phyloP scores from a whole-genome alignment of 2,113 vertebrate genomes.

The Genyomyrus donnyi region DNA sequence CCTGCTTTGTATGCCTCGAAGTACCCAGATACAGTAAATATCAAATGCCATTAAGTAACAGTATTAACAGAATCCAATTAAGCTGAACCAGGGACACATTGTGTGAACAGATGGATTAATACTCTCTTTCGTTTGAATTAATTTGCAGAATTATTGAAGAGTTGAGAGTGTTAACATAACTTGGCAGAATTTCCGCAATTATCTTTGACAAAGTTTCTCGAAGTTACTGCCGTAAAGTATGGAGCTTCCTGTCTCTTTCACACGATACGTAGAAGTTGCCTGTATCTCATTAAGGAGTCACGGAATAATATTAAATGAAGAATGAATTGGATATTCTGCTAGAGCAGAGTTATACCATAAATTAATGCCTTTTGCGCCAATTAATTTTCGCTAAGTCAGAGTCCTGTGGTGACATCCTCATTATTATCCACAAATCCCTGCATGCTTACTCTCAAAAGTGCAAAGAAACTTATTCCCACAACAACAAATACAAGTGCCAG shows the following conservation, averaged over 20 bases:
- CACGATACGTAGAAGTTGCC: neutral
- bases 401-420: neutral
- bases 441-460: neutral
- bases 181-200: neutral
- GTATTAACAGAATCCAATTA: conserved; percentile 51
- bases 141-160: conserved; percentile 34
- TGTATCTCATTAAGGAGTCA: neutral
- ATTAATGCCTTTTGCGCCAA: neutral
- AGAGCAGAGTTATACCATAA: neutral
- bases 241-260: neutral
- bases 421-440: neutral
- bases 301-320: neutral
- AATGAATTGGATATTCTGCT: neutral
- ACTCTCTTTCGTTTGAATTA: conserved; percentile 25
- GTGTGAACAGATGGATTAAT: conserved; percentile 33
- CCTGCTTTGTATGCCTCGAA: conserved; percentile 12
- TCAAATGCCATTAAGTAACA: conserved; percentile 41
- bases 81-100: conserved; percentile 31
- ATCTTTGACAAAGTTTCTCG: neutral
- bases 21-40: conserved; percentile 21
- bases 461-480: neutral
- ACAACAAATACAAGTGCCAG: neutral
- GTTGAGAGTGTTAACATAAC: neutral
- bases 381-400: neutral
- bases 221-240: neutral